phyloP scores from a whole-genome alignment of 2,113 vertebrate species.

The Laterallus jamaicensis region DNA sequence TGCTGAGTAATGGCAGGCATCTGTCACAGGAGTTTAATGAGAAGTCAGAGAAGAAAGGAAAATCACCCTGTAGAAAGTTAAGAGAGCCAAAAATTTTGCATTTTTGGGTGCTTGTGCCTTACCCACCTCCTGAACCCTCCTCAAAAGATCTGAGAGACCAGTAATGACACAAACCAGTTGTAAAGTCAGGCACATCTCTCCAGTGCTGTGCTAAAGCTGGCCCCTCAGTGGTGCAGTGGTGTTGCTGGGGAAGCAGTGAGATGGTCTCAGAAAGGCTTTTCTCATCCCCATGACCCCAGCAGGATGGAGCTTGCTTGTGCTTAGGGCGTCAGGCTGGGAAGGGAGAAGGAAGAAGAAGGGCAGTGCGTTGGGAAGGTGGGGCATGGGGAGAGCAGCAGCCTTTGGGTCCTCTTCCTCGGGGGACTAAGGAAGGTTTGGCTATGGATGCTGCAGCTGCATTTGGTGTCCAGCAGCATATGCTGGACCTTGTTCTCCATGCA shows the following conservation, averaged over 20 bases:
- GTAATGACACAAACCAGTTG: background rate
- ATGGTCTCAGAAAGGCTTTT: too few species aligned
- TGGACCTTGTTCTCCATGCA: background rate
- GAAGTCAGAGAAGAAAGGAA: background rate
- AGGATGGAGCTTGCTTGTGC: background rate
- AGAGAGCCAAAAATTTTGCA: background rate
- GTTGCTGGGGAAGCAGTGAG: background rate
- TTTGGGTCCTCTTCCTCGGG: background rate
- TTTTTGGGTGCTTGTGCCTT: background rate
- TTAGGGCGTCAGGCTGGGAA: background rate
- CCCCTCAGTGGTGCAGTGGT: background rate
- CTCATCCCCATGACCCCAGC: background rate
- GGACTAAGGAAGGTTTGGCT: background rate
- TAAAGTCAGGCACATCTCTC: background rate
- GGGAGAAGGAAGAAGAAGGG: background rate
- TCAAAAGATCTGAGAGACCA: background rate
- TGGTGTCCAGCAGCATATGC: accelerated
- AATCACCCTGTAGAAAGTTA: background rate
- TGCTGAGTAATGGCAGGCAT: background rate
- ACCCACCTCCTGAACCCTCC: background rate
- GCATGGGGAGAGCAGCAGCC: background rate
- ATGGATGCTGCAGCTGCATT: background rate
- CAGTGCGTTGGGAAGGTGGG: background rate
- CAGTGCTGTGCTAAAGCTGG: background rate
- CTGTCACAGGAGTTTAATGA: background rate